Evolutionary conservation across 2,797 vertebrate species (phyloP).

Genomic region (Lycodopsis pacificus): DNA sequence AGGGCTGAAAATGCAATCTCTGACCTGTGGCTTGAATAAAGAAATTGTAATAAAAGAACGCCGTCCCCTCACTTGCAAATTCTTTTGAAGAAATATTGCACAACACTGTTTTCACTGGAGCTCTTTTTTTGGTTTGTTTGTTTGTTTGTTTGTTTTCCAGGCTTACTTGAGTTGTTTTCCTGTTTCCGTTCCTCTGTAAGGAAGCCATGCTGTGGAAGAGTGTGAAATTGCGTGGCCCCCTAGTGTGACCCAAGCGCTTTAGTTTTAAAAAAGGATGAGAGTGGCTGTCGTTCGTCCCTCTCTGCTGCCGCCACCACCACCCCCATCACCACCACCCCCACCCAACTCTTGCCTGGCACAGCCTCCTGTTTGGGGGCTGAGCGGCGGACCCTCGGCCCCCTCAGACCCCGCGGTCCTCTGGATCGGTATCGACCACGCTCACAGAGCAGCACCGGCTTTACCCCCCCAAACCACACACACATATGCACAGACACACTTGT

Average conservation of each 20-base stretch:
- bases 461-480: conserved; percentile 39
- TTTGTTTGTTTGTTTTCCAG: conserved; percentile 38
- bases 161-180: conserved; percentile 46
- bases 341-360: conserved; percentile 58
- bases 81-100: conserved; percentile 48
- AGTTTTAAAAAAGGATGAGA: conserved; percentile 67
- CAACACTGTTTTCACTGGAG: background rate
- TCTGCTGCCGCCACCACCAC: background rate
- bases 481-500: conserved; percentile 15
- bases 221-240: conserved; percentile 75
- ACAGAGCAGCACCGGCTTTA: conserved; percentile 66
- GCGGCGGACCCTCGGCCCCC: conserved; percentile 56
- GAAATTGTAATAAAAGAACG: conserved; percentile 2
- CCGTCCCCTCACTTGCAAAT: conserved; percentile 30
- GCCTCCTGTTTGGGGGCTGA: conserved; percentile 61
- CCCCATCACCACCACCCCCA: background rate
- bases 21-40: conserved; percentile 64
- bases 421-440: conserved; percentile 66
- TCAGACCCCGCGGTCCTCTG: conserved; percentile 57
- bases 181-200: conserved; percentile 50
- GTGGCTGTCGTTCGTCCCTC: conserved; percentile 44
- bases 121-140: conserved; percentile 16
- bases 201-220: conserved; percentile 37
- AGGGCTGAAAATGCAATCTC: conserved; percentile 50
- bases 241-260: conserved; percentile 67